Evolutionary conservation across 2,113 vertebrate species (phyloP), one percentile per base, ranked within the genome.

Genomic region (Hippocampus comes): DNA sequence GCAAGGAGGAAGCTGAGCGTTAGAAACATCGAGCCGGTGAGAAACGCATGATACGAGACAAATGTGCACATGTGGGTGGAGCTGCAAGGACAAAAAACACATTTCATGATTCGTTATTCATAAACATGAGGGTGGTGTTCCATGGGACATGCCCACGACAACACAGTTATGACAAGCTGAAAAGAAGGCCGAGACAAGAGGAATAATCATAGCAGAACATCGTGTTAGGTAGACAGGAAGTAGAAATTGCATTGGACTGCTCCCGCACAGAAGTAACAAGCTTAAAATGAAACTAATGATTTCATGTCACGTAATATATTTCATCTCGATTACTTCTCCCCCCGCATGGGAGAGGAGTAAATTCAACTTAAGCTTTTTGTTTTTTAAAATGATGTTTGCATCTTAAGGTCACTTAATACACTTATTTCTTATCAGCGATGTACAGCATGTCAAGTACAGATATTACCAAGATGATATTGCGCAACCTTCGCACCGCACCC

Each of bases 1-100:
- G 81, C 70, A 77, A 76, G 74, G 75, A 84, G 84, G 81, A 88
- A 82, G 85, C 77, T 78, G 83, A 84, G 75, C 53, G 87, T 82
- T 86, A 85, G 79, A 82, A 90, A 88, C 86, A 84, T 64, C 21
- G 81, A 90, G 76, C 77, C 77, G 30, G 82, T 78, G 82, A 82
- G 59, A 73, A 87, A 80, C 14, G 66, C 60, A 77, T 83, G 83
- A 69, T 69, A 82, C 66, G 79, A 81, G 78, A 86, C 80, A 65
- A 83, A 88, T 83, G 85, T 67, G 74, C 69, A 84, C 42, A 61
- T 59, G 75, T 88, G 87, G 63, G 77, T 72, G 78, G 81, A 72
- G 73, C 86, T 87, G 83, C 53, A 68, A 79, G 77, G 75, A 85
- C 79, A 90, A 84, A 82, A 79, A 67, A 82, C 46, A 70, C 72